A percentile compares a stretch with the other conserved stretches of the same genome.
Conservation (phyloP, 1,140 invertebrate genomes). For the Drosophila kanapiae region DNA sequence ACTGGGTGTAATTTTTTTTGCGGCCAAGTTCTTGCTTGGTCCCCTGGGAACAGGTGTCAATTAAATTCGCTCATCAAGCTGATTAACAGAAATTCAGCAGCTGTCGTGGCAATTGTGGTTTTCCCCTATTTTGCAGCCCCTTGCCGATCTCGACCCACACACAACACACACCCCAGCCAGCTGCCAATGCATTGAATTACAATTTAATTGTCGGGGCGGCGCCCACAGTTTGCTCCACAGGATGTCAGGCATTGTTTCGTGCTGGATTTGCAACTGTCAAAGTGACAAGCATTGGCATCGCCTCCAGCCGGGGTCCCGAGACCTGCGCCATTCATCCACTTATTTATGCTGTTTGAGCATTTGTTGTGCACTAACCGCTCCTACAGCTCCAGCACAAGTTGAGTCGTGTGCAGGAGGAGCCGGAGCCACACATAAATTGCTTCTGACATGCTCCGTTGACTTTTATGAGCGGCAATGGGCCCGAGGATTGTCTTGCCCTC, state of each 20-base stretch:
- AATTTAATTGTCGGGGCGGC: constrained; percentile 64
- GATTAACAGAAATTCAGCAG: constrained; percentile 33
- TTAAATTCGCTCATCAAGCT: constrained; percentile 54
- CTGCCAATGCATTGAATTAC: constrained; percentile 68
- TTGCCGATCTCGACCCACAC: neutral
- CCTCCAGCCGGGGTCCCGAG: constrained; percentile 12
- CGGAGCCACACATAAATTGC: constrained; percentile 69
- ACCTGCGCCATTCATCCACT: constrained; percentile 41
- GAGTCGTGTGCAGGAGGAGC: constrained; percentile 42
- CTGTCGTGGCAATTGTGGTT: constrained; percentile 23
- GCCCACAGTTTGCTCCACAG: constrained; percentile 1
- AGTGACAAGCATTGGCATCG: constrained; percentile 68
- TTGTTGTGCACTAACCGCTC: constrained; percentile 64
- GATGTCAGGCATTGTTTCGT: constrained; percentile 33
- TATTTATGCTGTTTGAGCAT: constrained; percentile 80
- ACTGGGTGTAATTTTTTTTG: neutral
- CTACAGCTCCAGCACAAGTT: neutral
- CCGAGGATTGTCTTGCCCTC: constrained; percentile 67
- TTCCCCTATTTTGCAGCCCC: constrained; percentile 11
- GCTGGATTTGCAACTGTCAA: constrained; percentile 79
- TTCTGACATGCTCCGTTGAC: constrained; percentile 80
- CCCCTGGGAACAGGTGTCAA: constrained; percentile 50
- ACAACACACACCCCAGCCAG: neutral
- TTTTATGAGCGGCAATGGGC: constrained; percentile 68
- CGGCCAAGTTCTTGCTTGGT: neutral